Evolutionary conservation across 1,140 invertebrate genomes (phyloP).

Genomic region (Triops longicaudatus): DNA sequence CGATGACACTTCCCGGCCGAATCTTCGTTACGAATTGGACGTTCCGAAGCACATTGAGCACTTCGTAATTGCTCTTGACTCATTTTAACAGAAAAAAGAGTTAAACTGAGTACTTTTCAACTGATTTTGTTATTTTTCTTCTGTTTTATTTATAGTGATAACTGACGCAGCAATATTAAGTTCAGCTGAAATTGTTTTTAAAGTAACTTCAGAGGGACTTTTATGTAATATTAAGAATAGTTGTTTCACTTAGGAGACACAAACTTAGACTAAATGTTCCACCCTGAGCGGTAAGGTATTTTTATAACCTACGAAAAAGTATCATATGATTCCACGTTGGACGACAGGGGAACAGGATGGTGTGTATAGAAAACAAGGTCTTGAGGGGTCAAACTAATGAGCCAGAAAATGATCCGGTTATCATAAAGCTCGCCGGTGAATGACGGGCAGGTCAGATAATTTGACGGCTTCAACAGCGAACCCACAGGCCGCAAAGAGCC

Average conservation of each 20-base stretch:
- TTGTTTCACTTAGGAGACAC: neutral
- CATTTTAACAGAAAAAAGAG: no score
- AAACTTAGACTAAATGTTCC: neutral
- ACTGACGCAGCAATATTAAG: no score
- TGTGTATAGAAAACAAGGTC: neutral
- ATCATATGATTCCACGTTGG: neutral
- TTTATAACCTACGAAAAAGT: neutral
- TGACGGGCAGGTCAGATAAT: neutral
- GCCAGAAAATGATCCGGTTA: constrained; percentile 11
- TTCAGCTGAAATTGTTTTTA: no score
- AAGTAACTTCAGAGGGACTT: no score
- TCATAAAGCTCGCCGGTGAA: neutral
- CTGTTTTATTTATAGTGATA: no score
- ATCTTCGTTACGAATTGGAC: neutral
- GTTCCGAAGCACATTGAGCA: neutral
- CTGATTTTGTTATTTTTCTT: no score
- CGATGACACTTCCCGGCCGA: neutral
- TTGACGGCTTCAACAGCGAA: neutral
- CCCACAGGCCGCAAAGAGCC: neutral
- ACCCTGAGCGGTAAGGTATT: neutral
- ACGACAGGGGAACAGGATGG: neutral
- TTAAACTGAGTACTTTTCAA: no score
- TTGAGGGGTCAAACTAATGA: neutral
- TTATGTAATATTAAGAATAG: no score
- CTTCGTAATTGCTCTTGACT: no score